Base-by-base conservation (phyloP, 2,113 vertebrate genomes). In the Alouatta palliata region DNA sequence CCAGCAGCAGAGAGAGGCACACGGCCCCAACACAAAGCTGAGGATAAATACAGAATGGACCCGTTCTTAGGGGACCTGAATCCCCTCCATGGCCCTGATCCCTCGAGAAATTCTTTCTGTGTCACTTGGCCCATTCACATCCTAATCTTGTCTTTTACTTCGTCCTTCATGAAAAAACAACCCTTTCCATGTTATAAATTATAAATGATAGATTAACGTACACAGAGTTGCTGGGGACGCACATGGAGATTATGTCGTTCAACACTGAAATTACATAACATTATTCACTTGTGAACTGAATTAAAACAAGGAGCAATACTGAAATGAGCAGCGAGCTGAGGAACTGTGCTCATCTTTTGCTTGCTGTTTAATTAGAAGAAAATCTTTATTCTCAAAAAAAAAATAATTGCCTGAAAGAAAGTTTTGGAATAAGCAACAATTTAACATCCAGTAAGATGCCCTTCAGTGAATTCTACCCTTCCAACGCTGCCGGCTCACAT, bases 1-100 rank as follows among this genome's bases (percentile, higher is more conserved):
- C 27, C 19, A 10, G 49, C 10, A 25, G 35, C 4, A 30, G 12
- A 3, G 35, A 16, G 11, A 7, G 12, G 19, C 0, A 1, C 2
- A 0, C 0, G 5, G 1, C 3, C 14, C 6, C 2, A 30, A 1
- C 37, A 2, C 14, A 19, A 47, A 2, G 66, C 47, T 4, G 9
- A 3, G 6, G 2, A 11, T 47, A 23, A 56, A 77, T 0, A 13
- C 3, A 6, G 27, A 64, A 64, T 5, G 12, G 27, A 64, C 61
- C 40, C 4, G 13, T 14, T 40, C 2, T 6, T 2, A 14, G 54
- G n/a, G 9, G 16, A 6, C 37, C 43, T 12, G 1, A 0, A 4
- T 5, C 37, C 35, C 13, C 43, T 2, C 3, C 0, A 1, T 0
- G 0, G 6, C 14, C 43, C n/a, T 10, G 0, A 35, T 1, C 7